Evolutionary conservation across 2,113 vertebrate genomes (phyloP).

Genomic region (Bungarus multicinctus): DNA sequence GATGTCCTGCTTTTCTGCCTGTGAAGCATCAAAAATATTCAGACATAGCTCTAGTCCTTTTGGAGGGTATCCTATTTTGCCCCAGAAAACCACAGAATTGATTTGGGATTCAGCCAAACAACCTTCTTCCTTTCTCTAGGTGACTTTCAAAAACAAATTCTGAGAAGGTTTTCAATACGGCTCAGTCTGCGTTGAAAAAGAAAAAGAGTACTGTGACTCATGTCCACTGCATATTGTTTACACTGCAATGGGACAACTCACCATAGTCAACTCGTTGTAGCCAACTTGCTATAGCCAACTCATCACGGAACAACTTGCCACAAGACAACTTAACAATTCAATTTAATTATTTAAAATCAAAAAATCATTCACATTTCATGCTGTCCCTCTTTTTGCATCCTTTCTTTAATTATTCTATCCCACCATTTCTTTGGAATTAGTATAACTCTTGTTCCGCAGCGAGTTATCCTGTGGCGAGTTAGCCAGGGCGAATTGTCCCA

Average conservation of each 20-base stretch:
- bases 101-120: not conserved
- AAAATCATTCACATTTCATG: not conserved
- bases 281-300: not conserved
- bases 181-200: not conserved
- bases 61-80: not conserved
- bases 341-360: not conserved
- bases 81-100: not conserved
- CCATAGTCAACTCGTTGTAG: not conserved
- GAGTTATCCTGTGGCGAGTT: too few relatives aligned
- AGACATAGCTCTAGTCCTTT: not conserved
- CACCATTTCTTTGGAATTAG: not conserved
- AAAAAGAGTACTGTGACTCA: not conserved
- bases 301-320: too few relatives aligned
- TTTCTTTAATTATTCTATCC: not conserved
- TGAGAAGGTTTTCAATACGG: not conserved
- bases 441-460: not conserved
- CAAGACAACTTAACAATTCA: not conserved
- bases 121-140: not conserved
- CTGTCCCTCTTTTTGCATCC: not conserved
- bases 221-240: not conserved
- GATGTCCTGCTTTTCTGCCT: not conserved
- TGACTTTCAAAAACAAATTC: not conserved
- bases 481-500: rapidly evolving
- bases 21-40: not conserved
- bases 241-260: not conserved